A percentile compares a stretch with the other conserved stretches of the same genome.
phyloP scores from a whole-genome alignment of 2,797 vertebrate genomes.

The Macropodus opercularis region DNA sequence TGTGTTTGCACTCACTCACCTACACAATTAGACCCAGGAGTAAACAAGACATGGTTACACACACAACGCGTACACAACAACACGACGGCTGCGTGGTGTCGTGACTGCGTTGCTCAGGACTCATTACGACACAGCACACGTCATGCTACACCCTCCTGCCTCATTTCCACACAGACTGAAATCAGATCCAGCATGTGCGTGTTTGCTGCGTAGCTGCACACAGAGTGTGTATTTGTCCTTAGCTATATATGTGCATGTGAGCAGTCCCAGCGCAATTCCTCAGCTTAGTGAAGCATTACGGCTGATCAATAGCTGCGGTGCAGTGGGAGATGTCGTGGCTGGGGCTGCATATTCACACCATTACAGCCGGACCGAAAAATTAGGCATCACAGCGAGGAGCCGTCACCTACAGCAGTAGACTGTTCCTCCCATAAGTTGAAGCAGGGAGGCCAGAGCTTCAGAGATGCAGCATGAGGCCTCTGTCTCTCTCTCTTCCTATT shows the following conservation, averaged over 20 bases:
- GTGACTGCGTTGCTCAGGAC: background rate
- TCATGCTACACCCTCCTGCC: too few species aligned
- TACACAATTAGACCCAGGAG: constrained; percentile 46
- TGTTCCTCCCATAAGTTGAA: constrained; percentile 14
- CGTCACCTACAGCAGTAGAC: constrained; percentile 15
- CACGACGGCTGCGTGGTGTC: background rate
- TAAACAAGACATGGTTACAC: constrained; percentile 50
- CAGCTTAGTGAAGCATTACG: constrained; percentile 82
- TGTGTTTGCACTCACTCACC: constrained; percentile 36
- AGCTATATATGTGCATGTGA: constrained; percentile 33
- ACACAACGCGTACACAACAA: constrained; percentile 15
- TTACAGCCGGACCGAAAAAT: constrained; percentile 59
- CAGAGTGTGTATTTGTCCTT: constrained; percentile 23
- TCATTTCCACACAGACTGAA: background rate
- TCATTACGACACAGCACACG: constrained; percentile 10
- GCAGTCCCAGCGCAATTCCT: constrained; percentile 72
- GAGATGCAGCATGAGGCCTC: background rate
- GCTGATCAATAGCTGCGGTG: constrained; percentile 79
- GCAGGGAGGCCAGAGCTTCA: constrained; percentile 13
- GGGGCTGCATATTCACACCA: constrained; percentile 76
- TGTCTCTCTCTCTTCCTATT: constrained; percentile 9
- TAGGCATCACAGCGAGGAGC: constrained; percentile 41
- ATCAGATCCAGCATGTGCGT: constrained; percentile 15
- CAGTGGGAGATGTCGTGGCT: constrained; percentile 64
- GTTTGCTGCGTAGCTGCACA: background rate